Percentiles rank a stretch among this genome's conserved stretches.
These are phyloP conservation scores for Prosapia bicincta DNA, from an alignment of 2,888 invertebrate species.

Conservation along the genomic window DNA sequence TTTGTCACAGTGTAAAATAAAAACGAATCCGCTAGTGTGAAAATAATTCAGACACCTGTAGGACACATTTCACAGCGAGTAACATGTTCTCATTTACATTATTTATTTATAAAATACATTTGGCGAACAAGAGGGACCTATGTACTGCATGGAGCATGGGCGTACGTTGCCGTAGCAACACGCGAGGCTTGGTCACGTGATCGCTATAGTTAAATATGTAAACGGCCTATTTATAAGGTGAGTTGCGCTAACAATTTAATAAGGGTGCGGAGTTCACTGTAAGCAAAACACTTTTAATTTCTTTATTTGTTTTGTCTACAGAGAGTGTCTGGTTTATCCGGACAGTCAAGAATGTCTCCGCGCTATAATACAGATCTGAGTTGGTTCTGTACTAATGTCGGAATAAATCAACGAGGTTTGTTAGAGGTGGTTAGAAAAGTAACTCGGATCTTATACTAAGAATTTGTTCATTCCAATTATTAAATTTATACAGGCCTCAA, in stretches of 20 bases:
- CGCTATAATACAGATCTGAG: too few relatives aligned
- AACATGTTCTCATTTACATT: background rate
- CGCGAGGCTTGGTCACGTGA: background rate
- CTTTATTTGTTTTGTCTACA: too few relatives aligned
- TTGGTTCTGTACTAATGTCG: too few relatives aligned
- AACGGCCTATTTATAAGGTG: background rate
- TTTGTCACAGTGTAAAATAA: background rate
- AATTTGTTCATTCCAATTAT: too few relatives aligned
- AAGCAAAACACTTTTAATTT: too few relatives aligned
- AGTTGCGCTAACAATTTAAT: background rate
- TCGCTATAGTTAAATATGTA: background rate
- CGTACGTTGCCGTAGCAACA: background rate
- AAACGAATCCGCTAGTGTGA: background rate
- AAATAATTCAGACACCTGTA: background rate
- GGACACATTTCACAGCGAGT: background rate
- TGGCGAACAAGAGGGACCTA: background rate
- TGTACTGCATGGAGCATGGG: background rate
- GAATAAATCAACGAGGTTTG: too few relatives aligned
- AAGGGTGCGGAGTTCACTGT: background rate
- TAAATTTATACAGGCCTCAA: too few relatives aligned
- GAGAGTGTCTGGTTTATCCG: too few relatives aligned
- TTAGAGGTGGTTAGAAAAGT: too few relatives aligned
- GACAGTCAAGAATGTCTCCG: too few relatives aligned
- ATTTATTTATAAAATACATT: constrained; percentile 2
- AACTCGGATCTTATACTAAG: too few relatives aligned